phyloP scores from a whole-genome alignment of 2,797 vertebrate species.

The Rhinoraja longicauda region DNA sequence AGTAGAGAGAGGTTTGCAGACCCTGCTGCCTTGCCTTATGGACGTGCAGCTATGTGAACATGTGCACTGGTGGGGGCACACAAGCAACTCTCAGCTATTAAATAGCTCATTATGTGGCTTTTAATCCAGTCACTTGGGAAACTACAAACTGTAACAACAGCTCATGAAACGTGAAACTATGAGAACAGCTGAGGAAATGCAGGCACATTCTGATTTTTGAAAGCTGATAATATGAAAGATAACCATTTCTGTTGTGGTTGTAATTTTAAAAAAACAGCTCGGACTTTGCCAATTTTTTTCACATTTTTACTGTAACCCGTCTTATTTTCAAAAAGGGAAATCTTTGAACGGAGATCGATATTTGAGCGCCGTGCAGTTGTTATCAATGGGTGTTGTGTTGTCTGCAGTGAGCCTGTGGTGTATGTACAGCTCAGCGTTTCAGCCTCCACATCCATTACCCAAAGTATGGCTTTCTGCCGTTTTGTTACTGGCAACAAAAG shows the following conservation, averaged over 20 bases:
- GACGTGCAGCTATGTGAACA: slow-evolving; percentile 26
- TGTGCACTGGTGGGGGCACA: slow-evolving; percentile 16
- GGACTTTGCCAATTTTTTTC: background rate
- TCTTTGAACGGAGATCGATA: background rate
- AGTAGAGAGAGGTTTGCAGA: slow-evolving; percentile 10
- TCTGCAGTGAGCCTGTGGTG: background rate
- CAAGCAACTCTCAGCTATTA: slow-evolving; percentile 41
- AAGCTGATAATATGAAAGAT: slow-evolving; percentile 52
- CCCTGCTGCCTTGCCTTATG: slow-evolving; percentile 5
- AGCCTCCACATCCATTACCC: background rate
- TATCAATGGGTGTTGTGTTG: background rate
- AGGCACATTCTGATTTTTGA: slow-evolving; percentile 51
- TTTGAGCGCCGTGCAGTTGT: background rate
- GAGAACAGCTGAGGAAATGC: slow-evolving; percentile 59
- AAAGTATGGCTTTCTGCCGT: background rate
- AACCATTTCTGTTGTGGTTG: slow-evolving; percentile 42
- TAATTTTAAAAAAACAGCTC: background rate
- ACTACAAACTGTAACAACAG: slow-evolving; percentile 47
- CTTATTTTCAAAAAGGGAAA: background rate
- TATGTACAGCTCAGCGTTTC: background rate
- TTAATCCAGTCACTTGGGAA: slow-evolving; percentile 52
- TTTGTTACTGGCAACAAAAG: background rate
- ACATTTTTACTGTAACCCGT: background rate
- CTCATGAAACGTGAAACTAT: slow-evolving; percentile 54
- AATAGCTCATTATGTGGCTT: slow-evolving; percentile 48